phyloP scores from a whole-genome alignment of 2,888 invertebrate genomes.

The Lasioglossum lativentre region DNA sequence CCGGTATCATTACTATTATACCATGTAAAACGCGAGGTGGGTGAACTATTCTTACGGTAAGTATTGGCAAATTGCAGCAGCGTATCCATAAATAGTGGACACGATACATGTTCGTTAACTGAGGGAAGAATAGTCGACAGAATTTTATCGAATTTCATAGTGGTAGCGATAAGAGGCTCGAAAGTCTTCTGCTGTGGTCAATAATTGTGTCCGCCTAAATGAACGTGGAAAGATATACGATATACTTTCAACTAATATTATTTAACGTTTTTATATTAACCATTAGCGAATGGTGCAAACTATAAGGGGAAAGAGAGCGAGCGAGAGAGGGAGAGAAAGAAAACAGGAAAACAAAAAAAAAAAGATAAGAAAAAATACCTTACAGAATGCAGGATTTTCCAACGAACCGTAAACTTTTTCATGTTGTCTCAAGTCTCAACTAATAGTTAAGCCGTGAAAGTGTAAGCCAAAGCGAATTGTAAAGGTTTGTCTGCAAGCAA shows the following conservation, averaged over 20 bases:
- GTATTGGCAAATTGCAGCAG: slow-evolving; percentile 35
- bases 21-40: slow-evolving; percentile 21
- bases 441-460: slow-evolving; percentile 38
- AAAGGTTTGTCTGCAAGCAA: slow-evolving; percentile 12
- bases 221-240: slow-evolving; percentile 22
- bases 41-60: slow-evolving; percentile 38
- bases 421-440: slow-evolving; percentile 30
- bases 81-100: slow-evolving; percentile 5
- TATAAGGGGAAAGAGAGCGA: not conserved
- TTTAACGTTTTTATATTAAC: slow-evolving; percentile 39
- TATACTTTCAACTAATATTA: slow-evolving; percentile 29
- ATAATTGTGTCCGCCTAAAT: slow-evolving; percentile 18
- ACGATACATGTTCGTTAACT: slow-evolving; percentile 34
- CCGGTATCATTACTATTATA: slow-evolving; percentile 47
- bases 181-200: slow-evolving; percentile 41
- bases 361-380: not conserved
- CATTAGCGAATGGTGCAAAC: slow-evolving; percentile 25
- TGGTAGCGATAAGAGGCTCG: slow-evolving; percentile 44
- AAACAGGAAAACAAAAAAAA: not conserved
- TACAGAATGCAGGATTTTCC: slow-evolving; percentile 54
- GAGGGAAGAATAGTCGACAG: slow-evolving; percentile 21
- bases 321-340: not conserved
- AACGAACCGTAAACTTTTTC: slow-evolving; percentile 51
- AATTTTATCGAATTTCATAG: slow-evolving; percentile 58
- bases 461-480: slow-evolving; percentile 20